Evolutionary conservation across 2,113 vertebrate species (phyloP).

Genomic region (Petroica traversi): DNA sequence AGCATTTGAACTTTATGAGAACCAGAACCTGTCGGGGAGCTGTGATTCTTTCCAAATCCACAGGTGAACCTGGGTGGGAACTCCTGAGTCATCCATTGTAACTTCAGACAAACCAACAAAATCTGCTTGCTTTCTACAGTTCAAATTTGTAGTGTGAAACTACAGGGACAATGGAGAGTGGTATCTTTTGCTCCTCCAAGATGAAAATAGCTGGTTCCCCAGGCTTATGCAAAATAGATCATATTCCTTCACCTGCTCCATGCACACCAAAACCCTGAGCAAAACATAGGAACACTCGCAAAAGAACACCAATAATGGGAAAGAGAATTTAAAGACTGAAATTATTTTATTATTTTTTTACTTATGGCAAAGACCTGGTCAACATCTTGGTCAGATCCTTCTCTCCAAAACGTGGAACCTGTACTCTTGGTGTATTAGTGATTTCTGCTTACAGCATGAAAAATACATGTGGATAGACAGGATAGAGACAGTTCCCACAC

Average conservation of each 20-base stretch:
- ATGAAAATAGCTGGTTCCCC: not conserved
- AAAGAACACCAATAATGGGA: not conserved
- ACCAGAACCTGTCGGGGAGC: not conserved
- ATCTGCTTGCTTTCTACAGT: not conserved
- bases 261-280: not conserved
- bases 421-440: not conserved
- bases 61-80: not conserved
- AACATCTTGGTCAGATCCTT: not conserved
- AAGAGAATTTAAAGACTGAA: not conserved
- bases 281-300: not conserved
- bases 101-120: not conserved
- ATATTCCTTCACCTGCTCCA: not conserved
- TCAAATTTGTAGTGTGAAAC: not conserved
- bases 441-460: not conserved
- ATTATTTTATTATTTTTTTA: not conserved
- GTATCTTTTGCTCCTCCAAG: not conserved
- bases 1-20: not conserved
- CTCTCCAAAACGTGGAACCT: not conserved
- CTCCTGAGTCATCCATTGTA: not conserved
- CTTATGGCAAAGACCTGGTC: not conserved
- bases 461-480: not conserved
- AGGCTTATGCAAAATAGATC: not conserved
- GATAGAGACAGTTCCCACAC: not conserved
- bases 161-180: not conserved
- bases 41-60: not conserved